Evolutionary conservation across 2,113 vertebrate genomes (phyloP), one percentile per base, ranked within the genome.

Genomic region (Calyptommatus sinebrachiatus): DNA sequence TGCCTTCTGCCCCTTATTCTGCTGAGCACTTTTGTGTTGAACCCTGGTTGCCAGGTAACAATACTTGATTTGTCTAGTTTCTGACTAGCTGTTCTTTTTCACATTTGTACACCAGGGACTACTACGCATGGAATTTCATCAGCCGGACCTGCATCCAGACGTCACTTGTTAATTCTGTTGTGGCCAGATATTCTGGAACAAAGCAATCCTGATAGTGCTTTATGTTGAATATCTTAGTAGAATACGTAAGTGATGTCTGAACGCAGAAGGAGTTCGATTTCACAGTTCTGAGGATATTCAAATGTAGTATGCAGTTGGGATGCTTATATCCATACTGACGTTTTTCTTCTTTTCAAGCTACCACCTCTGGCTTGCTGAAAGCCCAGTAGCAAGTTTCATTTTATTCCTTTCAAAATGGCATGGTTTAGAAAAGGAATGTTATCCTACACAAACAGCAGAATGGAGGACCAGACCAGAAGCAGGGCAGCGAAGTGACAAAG

Each of bases 381-480:
- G 90, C 91, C 91, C 5, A 73, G 7, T 53, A 80, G 84, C 50
- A 86, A 82, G 79, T 82, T 86, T 73, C 79, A 85, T 91, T 91
- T 88, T 86, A 86, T 89, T 76, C 77, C 79, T 83, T 76, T 67
- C 73, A 86, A 88, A 57, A 80, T 79, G 78, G 85, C 88, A 82
- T 81, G 79, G 82, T 93, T 91, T 89, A 87, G 79, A 89, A 91
- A 50, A 81, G 81, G 83, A 92, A 93, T 87, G 88, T 76, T 78
- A 91, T 92, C 84, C 83, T 46, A 89, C 87, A 85, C 80, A 91
- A 88, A 91, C 80, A 88, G 83, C 89, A 90, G 87, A 91, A 93
- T 93, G 85, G 84, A 90, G 91, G 92, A 93, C 90, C 90, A 93
- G 92, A 90, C 93, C 90, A 94, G 90, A 94, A 94, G 91, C 93